These are phyloP conservation scores for Neoaliturus tenellus DNA, from an alignment of 2,888 invertebrate genomes.

Conservation along the genomic window DNA sequence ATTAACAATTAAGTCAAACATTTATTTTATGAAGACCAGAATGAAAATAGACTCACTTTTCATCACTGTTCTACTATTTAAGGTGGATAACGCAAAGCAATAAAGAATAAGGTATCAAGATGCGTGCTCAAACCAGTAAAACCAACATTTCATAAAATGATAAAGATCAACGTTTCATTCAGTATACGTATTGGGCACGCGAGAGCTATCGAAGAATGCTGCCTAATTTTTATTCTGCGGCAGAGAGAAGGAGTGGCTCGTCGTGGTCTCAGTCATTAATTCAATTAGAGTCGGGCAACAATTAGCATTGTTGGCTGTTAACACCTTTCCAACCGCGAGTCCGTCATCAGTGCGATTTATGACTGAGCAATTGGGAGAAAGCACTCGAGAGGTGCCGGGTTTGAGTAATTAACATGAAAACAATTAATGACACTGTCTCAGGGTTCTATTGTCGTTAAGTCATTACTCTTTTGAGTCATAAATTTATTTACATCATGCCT, in stretches of 20 bases:
- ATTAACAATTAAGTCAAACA: too few species aligned
- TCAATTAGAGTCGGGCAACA: neutral
- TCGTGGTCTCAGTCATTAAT: neutral
- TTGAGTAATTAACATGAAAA: neutral
- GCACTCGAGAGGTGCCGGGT: neutral
- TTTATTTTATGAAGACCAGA: too few species aligned
- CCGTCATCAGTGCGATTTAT: neutral
- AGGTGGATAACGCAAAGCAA: too few species aligned
- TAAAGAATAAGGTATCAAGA: too few species aligned
- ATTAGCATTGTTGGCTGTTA: neutral
- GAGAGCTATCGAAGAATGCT: neutral
- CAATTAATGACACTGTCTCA: neutral
- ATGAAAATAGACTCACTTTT: too few species aligned
- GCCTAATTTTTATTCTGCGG: neutral
- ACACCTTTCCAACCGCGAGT: conserved; percentile 1
- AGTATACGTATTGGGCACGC: too few species aligned
- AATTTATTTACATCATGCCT: too few species aligned
- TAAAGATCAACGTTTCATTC: too few species aligned
- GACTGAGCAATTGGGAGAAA: neutral
- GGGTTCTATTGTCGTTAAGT: too few species aligned
- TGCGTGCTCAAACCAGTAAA: too few species aligned
- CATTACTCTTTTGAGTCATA: neutral
- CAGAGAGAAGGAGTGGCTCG: neutral
- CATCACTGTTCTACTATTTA: too few species aligned
- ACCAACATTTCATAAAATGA: too few species aligned